These are phyloP conservation scores for Drosophila littoralis DNA, from an alignment of 1,140 invertebrate genomes.

Conservation along the genomic window DNA sequence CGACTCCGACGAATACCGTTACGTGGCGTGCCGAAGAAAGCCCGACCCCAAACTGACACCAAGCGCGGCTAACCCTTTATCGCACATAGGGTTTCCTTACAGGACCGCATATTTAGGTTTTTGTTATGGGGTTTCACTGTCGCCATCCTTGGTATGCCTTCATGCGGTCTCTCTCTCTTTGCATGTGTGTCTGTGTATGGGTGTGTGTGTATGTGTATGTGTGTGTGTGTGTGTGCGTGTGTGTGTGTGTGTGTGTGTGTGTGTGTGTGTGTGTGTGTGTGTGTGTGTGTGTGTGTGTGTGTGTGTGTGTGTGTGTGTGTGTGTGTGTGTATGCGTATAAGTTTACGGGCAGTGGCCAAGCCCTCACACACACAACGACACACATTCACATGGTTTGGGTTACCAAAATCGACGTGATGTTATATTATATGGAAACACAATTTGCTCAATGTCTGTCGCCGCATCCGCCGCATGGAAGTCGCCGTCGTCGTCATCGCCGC, in stretches of 20 bases:
- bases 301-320: constrained; percentile 44
- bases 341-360: constrained; percentile 30
- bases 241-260: constrained; percentile 46
- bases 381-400: constrained; percentile 62
- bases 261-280: constrained; percentile 44
- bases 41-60: constrained; percentile 84
- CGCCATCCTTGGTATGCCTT: constrained; percentile 42
- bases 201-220: constrained; percentile 12
- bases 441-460: constrained; percentile 71
- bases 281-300: constrained; percentile 46
- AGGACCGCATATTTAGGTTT: constrained; percentile 85
- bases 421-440: constrained; percentile 83
- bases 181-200: constrained; percentile 1
- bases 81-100: constrained; percentile 85
- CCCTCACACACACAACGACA: constrained; percentile 42
- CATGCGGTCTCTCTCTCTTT: constrained; percentile 27
- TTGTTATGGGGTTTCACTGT: constrained; percentile 70
- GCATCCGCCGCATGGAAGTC: constrained; percentile 54
- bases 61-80: constrained; percentile 85
- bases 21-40: constrained; percentile 73
- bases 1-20: constrained; percentile 70
- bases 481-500: constrained; percentile 4
- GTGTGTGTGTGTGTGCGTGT: constrained; percentile 33
- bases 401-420: constrained; percentile 82
- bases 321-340: constrained; percentile 28